A percentile compares a stretch with the other conserved stretches of the same genome.
Evolutionary conservation across 1,140 invertebrate genomes (phyloP).

Genomic region (Steinernema khuongi): DNA sequence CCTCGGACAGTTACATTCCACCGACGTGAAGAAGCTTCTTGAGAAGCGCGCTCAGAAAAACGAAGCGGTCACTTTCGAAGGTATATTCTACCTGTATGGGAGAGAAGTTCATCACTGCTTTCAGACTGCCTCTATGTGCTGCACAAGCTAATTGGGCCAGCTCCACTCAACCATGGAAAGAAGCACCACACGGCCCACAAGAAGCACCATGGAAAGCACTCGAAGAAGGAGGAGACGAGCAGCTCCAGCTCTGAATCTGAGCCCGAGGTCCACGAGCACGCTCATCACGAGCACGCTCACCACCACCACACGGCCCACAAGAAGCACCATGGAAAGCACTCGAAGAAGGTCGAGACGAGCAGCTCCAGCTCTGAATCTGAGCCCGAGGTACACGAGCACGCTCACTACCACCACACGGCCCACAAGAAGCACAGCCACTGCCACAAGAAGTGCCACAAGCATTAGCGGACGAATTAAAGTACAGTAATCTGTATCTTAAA

Average conservation of each 20-base stretch:
- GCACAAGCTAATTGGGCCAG: not conserved
- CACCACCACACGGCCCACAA: not conserved
- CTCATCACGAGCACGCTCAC: not conserved
- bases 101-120: not conserved
- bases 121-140: not conserved
- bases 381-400: not conserved
- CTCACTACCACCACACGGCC: not conserved
- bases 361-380: conserved; percentile 2
- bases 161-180: not conserved
- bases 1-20: not conserved
- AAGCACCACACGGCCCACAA: not conserved
- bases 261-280: not conserved
- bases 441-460: too few species aligned
- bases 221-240: not conserved
- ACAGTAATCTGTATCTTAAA: too few species aligned
- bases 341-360: conserved; percentile 8
- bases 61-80: not conserved
- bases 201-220: too few species aligned
- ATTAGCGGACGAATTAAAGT: too few species aligned
- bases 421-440: conserved; percentile 2
- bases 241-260: not conserved
- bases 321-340: not conserved
- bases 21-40: not conserved
- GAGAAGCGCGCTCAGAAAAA: not conserved
- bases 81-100: not conserved